Base-by-base conservation (phyloP, 64 coral and sea anemone genomes). In the Dendrophyllia cribrosa region DNA sequence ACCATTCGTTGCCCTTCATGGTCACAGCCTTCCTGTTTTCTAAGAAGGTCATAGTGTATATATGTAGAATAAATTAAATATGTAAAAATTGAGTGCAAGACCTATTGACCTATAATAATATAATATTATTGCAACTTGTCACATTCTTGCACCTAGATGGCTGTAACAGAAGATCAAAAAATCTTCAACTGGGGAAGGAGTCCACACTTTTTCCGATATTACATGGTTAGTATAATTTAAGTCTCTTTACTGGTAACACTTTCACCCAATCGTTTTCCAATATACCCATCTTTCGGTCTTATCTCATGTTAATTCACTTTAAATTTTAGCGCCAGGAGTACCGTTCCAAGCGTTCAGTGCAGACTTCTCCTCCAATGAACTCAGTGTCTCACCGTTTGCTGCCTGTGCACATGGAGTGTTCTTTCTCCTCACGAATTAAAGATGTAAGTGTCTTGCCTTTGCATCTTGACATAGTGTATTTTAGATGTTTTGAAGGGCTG, bases 181-280 rank as follows among this genome's bases (percentile, higher is more conserved):
- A 65, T 98, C 21, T 98, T 86, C 49, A 98, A 96, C 65, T 98
- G 97, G 91, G 97, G 97, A 66, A 90, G 97, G 22, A 98, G 72
- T 79, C 90, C 97, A 20, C 94, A 98, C n/a, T 93, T 77, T 52
- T 93, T 96, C 67, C 64, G 87, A 85, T 91, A 88, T 59, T 91
- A 87, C 19, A 94, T 90, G 88, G 96, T 91, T 75, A 63, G 86
- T 49, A 17, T 2, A 65, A 23, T 14, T 45, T 60, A 34, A 34
- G 34, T 34, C 34, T 34, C 34, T 34, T 34, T 34, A 34, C 34
- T 34, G 34, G 34, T 2, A 34, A 34, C 34, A 2, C 34, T 72
- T 22, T 44, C 9, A 44, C 21, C 17, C 15, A 72, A 72, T 25
- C 17, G 9, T 44, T 10, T 25, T 72, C 17, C 17, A 4, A 22